Evolutionary conservation across 2,888 invertebrate genomes (phyloP), one percentile per base, ranked within the genome.

Genomic region (Eueremaeus valkanovi): DNA sequence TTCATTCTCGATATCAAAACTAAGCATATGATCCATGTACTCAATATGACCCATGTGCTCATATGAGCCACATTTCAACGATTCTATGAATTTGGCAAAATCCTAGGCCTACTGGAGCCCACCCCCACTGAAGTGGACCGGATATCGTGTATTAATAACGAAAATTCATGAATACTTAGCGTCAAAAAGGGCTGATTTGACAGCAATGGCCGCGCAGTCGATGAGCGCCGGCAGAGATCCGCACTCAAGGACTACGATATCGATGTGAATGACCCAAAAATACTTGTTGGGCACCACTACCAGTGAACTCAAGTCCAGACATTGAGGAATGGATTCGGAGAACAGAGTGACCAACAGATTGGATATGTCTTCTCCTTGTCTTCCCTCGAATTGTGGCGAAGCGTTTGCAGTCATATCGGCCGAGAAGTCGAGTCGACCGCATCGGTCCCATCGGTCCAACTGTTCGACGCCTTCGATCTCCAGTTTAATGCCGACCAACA

Each of bases 351-450:
- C 89, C 79, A 98, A 90, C 82, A 91, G 92, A 78, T 88, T 88
- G 0, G 93, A 95, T 76, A 97, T 85, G 77, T 92, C 90, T 81
- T 96, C 95, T 1, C 98, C 98, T 36, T 96, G 96, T 82, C 95
- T 87, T 2, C 97, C 98, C 86, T 98, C 97, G 86, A 97, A 98
- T 81, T 91, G 92, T 5, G 96, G 95, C 1, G 95, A 92, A 1
- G 97, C 98, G 88, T 95, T 97, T 11, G 97, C 97, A 29, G 97
- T 97, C 94, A 95, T 96, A 83, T 98, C 97, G 27, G 97, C 93
- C 85, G 94, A 95, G 84, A 98, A 97, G 82, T 95, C 93, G 45
- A 99, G 85, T 85, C 92, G 91, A 40, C 97, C 97, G n/a, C 63
- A 45, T 33, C 29, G 51, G 58, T 75, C 72, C 75, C 55, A 72